These are phyloP conservation scores for Orthosia incerta DNA, from an alignment of 2,888 invertebrate genomes.

Conservation along the genomic window DNA sequence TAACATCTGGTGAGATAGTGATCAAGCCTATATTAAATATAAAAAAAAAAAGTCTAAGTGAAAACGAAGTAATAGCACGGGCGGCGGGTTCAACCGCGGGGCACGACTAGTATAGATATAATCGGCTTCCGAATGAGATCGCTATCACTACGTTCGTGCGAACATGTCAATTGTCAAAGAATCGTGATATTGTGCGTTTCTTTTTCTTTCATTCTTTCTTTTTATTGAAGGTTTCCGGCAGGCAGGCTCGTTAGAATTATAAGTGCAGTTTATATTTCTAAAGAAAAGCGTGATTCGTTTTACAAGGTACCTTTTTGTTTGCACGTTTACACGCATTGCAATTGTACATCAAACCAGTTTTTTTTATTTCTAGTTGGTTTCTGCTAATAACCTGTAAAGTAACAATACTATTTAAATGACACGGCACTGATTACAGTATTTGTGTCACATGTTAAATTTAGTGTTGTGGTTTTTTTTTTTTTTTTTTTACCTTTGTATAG, in stretches of 20 bases:
- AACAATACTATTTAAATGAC: too few relatives aligned
- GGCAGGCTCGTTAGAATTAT: constrained; percentile 18
- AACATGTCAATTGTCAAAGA: constrained; percentile 69
- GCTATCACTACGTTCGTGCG: constrained; percentile 75
- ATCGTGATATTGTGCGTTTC: constrained; percentile 54
- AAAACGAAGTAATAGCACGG: too few relatives aligned
- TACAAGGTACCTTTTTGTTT: neutral
- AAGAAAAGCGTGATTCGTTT: constrained; percentile 6
- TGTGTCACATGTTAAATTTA: too few relatives aligned
- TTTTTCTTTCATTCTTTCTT: constrained; percentile 11
- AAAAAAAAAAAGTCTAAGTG: too few relatives aligned
- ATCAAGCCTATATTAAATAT: too few relatives aligned
- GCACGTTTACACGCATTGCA: neutral
- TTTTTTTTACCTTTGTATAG: too few relatives aligned
- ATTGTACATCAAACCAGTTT: neutral
- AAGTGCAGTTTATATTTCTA: constrained; percentile 18
- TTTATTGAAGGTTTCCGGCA: constrained; percentile 24
- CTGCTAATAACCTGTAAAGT: too few relatives aligned
- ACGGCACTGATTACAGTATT: too few relatives aligned
- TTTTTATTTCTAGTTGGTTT: too few relatives aligned
- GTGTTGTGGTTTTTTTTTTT: too few relatives aligned
- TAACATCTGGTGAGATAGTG: too few relatives aligned
- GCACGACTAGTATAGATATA: constrained; percentile 61
- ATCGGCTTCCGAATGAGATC: constrained; percentile 75
- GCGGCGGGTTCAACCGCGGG: too few relatives aligned